These are phyloP conservation scores for Toxotes jaculatrix DNA, from an alignment of 2,113 vertebrate genomes.

Conservation along the genomic window DNA sequence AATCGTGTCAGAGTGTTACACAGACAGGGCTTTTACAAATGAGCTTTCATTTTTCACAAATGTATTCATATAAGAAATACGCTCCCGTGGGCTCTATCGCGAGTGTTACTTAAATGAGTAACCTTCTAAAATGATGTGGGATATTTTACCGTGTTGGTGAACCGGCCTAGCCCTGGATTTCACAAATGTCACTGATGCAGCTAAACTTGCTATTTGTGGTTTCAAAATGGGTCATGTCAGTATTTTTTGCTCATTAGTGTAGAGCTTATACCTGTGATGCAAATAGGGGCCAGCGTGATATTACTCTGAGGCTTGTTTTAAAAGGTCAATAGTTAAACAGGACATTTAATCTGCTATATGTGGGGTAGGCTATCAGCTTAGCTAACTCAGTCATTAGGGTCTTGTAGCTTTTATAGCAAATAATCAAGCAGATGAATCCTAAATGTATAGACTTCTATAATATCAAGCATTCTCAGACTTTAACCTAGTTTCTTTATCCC, in stretches of 20 bases:
- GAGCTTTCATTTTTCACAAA: neutral
- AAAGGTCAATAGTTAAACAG: conserved; percentile 54
- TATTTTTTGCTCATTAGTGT: conserved; percentile 37
- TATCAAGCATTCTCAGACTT: too few relatives aligned
- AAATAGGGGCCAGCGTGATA: conserved; percentile 43
- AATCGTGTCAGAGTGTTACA: neutral
- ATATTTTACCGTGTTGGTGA: conserved; percentile 10
- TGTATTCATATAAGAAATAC: neutral
- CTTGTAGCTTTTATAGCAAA: neutral
- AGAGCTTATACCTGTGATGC: conserved; percentile 30
- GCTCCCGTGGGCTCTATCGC: neutral
- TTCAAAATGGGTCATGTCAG: conserved; percentile 30
- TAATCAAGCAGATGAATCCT: neutral
- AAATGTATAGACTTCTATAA: neutral
- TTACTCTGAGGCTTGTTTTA: conserved; percentile 44
- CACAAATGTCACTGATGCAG: neutral
- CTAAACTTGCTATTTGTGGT: neutral
- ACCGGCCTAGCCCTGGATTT: neutral
- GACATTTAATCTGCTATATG: neutral
- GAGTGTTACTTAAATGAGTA: conserved; percentile 8
- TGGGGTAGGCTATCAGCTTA: neutral
- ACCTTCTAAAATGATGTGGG: conserved; percentile 22
- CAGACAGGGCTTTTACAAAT: neutral
- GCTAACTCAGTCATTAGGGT: neutral
- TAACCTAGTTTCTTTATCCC: neutral